Evolutionary conservation across 2,797 vertebrate genomes (phyloP), one percentile per base, ranked within the genome.

Genomic region (Periparus ater): DNA sequence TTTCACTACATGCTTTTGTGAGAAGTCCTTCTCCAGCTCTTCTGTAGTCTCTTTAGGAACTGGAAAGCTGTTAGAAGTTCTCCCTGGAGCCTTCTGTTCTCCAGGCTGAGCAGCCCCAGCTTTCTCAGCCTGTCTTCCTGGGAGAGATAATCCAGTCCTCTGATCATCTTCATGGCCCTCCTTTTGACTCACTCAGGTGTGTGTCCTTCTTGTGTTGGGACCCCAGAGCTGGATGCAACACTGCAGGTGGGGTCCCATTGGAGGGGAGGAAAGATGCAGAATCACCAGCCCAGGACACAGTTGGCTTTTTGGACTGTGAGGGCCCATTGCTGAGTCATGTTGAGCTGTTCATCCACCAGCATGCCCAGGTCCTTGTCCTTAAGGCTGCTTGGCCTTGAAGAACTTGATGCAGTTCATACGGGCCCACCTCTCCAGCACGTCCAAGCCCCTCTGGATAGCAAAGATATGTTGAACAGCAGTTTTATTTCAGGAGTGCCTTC

Each of bases 61-160:
- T 50, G 32, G 13, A 82, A 53, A 23, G 27, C 47, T 62, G n/a
- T 21, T 62, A 2, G 11, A n/a, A 29, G 32, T 9, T 62, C 10
- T 82, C 11, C 5, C 3, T n/a, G 27, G 29, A 36, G 13, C 8
- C 34, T 62, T 68, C 9, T 73, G 13, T 38, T n/a, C 27, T 75
- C 13, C n/a, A 44, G 7, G n/a, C 0, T 51, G n/a, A 70, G 6
- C 10, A 45, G 4, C 3, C 2, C 3, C 23, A 76, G 1, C 10
- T 45, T 3, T 58, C 25, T 80, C 40, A 66, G 20, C 20, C 11
- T 40, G 27, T 63, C 23, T 26, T 34, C 17, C 16, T 1, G 38
- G 32, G 29, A 71, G 20, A 45, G 17, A 17, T 71, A 15, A 12
- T 17, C 17, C n/a, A 77, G n/a, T 30, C 45, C 51, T 17, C 0